Evolutionary conservation across 2,888 invertebrate species (phyloP).

Genomic region (Troides aeacus): DNA sequence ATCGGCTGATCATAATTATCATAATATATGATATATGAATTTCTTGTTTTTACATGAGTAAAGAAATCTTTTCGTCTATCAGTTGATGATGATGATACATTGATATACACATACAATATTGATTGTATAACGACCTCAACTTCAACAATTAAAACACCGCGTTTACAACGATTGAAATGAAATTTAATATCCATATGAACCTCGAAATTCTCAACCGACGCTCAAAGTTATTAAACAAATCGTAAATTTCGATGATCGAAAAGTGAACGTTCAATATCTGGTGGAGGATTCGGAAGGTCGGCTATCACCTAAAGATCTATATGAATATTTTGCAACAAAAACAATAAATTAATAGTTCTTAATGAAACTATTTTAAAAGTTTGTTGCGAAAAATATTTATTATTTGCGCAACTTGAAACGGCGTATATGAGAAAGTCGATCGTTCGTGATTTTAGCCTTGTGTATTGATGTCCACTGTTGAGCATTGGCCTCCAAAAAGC

Average conservation of each 20-base stretch:
- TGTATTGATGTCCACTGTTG: no score
- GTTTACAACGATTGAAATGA: neutral
- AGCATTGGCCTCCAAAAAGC: no score
- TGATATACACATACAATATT: neutral
- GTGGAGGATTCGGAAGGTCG: constrained; percentile 17
- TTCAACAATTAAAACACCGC: neutral
- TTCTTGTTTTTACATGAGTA: no score
- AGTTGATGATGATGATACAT: no score
- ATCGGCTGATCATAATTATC: no score
- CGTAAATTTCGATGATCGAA: constrained; percentile 9
- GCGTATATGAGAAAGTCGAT: no score
- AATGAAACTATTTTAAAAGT: neutral
- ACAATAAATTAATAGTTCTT: neutral
- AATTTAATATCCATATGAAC: neutral
- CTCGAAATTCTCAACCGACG: constrained; percentile 1
- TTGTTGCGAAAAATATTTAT: neutral
- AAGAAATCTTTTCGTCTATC: no score
- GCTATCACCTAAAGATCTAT: neutral
- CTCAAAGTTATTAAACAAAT: constrained; percentile 17
- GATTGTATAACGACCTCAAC: neutral
- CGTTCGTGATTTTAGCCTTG: no score
- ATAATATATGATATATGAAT: no score
- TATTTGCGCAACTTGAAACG: neutral
- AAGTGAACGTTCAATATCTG: constrained; percentile 21
- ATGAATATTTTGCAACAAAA: constrained; percentile 3